phyloP scores from a whole-genome alignment of 2,888 invertebrate species.

The Luperina testacea region DNA sequence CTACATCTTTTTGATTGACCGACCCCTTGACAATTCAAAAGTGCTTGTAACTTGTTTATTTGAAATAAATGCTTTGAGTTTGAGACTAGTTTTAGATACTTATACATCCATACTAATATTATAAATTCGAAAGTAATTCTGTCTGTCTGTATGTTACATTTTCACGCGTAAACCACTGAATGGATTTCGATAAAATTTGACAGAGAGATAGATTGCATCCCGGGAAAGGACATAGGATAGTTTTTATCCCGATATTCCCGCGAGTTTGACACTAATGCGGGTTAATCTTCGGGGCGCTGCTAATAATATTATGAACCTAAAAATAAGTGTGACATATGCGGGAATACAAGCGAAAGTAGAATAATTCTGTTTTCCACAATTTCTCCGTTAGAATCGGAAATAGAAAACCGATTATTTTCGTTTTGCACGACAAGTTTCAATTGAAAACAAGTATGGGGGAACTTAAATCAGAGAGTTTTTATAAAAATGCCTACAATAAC shows the following conservation, averaged over 20 bases:
- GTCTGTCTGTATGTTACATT: too few relatives aligned
- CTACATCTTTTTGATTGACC: background rate
- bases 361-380: background rate
- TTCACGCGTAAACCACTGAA: too few relatives aligned
- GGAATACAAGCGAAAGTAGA: background rate
- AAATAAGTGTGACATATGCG: background rate
- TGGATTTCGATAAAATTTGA: too few relatives aligned
- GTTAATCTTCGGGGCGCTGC: too few relatives aligned
- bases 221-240: too few relatives aligned
- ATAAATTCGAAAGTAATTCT: too few relatives aligned
- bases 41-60: background rate
- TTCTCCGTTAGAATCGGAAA: background rate
- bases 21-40: background rate
- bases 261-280: too few relatives aligned
- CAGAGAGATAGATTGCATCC: too few relatives aligned
- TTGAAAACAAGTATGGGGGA: conserved; percentile 35
- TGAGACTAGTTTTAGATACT: background rate
- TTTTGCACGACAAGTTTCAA: conserved; percentile 34
- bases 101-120: background rate
- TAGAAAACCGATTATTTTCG: conserved; percentile 5
- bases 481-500: conserved; percentile 62
- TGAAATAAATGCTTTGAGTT: background rate
- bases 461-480: conserved; percentile 46
- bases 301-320: background rate
- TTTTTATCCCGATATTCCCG: too few relatives aligned